These are phyloP conservation scores for Macrostomum lignano DNA, from an alignment of 1,140 invertebrate species.

Conservation along the genomic window DNA sequence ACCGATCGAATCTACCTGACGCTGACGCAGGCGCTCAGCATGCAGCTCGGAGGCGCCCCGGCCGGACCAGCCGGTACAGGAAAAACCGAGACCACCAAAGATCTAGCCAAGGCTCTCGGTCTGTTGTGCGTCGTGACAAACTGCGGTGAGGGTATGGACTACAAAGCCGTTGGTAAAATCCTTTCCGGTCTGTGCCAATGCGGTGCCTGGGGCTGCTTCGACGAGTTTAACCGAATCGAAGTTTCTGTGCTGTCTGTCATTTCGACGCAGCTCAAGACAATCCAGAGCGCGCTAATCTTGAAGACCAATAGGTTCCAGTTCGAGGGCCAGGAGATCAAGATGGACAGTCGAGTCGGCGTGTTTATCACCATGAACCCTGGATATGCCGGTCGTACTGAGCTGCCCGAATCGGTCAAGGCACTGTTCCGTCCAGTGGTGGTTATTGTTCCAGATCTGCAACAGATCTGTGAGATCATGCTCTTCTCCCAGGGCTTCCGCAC, in stretches of 20 bases:
- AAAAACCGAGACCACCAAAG: slow-evolving; percentile 65
- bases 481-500: slow-evolving; percentile 61
- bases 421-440: slow-evolving; percentile 61
- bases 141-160: slow-evolving; percentile 69
- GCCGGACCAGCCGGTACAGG: slow-evolving; percentile 42
- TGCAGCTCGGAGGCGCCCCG: slow-evolving; percentile 46
- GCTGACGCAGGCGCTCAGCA: slow-evolving; percentile 48
- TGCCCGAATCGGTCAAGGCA: slow-evolving; percentile 63
- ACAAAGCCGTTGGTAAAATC: slow-evolving; percentile 49
- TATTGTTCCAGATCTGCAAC: slow-evolving; percentile 54
- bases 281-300: slow-evolving; percentile 45
- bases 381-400: slow-evolving; percentile 54
- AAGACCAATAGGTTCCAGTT: slow-evolving; percentile 44
- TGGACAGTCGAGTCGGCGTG: slow-evolving; percentile 55
- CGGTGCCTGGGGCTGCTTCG: slow-evolving; percentile 46
- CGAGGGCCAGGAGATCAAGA: slow-evolving; percentile 46
- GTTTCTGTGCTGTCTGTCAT: slow-evolving; percentile 62
- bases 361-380: slow-evolving; percentile 81
- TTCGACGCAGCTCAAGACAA: slow-evolving; percentile 58
- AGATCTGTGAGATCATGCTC: slow-evolving; percentile 62
- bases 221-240: slow-evolving; percentile 67
- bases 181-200: slow-evolving; percentile 42
- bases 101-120: slow-evolving; percentile 56
- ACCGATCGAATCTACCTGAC: slow-evolving; percentile 68
- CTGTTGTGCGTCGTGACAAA: slow-evolving; percentile 60